Evolutionary conservation across 2,888 invertebrate genomes (phyloP), one percentile per base, ranked within the genome.

Genomic region (Philonicus albiceps): DNA sequence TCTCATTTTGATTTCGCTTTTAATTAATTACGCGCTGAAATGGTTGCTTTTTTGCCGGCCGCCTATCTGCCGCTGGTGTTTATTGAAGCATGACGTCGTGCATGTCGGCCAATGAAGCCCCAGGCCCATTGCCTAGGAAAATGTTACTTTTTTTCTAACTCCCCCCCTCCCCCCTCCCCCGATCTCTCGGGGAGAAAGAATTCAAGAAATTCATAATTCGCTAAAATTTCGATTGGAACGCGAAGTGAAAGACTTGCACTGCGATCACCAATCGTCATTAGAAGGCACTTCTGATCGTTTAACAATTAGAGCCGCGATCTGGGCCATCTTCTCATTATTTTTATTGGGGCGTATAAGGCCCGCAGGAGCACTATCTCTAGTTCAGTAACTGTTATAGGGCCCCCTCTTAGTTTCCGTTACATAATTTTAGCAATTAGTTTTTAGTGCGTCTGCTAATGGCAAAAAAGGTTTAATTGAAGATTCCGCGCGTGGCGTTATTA

Each of bases 1-100:
- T 81, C 81, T 81, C 30, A 64, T 81, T 81, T 81, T 30, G 81
- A 81, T 81, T 81, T 81, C 81, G 81, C 37, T 81, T 81, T 81
- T 81, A 81, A 81, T 81, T 81, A 81, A 81, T 81, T 81, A 81
- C 64, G 64, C 81, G 13, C 74, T 55, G 19, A 76, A 85, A 75
- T 88, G 34, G 73, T 11, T 30, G 84, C 72, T 86, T 64, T 78
- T 76, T 78, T 2, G 7, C 27, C 64, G 22, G 22, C 64, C 6
- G 22, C 19, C 16, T 19, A 7, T 7, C 64, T 64, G 64, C 64
- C 27, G 11, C 19, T 64, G 30, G 37, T 49, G 40, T 49, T 78
- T 78, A 49, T 49, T 78, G 49, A 78, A n/a, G n/a, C n/a, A n/a
- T n/a, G n/a, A n/a, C n/a, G n/a, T n/a, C n/a, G n/a, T n/a, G n/a